Evolutionary conservation across 1,140 invertebrate species (phyloP), one percentile per base, ranked within the genome.

Genomic region (Drosophila dunni): DNA sequence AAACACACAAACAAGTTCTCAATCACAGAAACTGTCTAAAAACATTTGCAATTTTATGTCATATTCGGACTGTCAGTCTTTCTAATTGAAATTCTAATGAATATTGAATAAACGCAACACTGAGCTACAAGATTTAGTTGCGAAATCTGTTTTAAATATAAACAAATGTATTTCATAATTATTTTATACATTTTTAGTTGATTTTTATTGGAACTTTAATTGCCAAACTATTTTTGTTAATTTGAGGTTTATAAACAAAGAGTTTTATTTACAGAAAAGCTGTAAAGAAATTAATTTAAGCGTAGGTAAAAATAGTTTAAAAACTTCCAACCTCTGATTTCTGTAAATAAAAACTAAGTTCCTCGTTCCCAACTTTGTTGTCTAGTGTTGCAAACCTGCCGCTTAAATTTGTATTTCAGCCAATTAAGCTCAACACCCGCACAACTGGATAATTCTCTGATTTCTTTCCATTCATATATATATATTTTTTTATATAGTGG

Each of bases 401-500:
- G 45, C 34, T 50, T 44, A 57, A 46, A 46, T 60, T 60, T 45
- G 34, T 40, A 34, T 61, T 24, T 44, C n/a, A n/a, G 36, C 60
- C 64, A 61, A 71, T 53, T 83, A 54, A 45, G 58, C 58, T 60
- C 81, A 80, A 71, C 83, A 86, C 83, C 83, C 83, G 84, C 83
- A 71, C 72, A 42, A 68, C 72, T 42, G 8, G 29, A 51, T 33
- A 44, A 17, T 58, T 60, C 20, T 66, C 62, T 60, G 3, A 29
- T 7, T 17, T 60, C 34, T 58, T 29, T 29, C 24, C 24, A 29
- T 29, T 3, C 4, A 29, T 4, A 29, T 29, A 68, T 51, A 29
- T 29, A 68, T 51, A 44, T 51, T 8, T 9, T 17, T 58, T 8
- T 9, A 29, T 58, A 34, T 48, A 45, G 44, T 34, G 33, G 1